phyloP scores from a whole-genome alignment of 2,888 invertebrate genomes.

The Aricia artaxerxes region DNA sequence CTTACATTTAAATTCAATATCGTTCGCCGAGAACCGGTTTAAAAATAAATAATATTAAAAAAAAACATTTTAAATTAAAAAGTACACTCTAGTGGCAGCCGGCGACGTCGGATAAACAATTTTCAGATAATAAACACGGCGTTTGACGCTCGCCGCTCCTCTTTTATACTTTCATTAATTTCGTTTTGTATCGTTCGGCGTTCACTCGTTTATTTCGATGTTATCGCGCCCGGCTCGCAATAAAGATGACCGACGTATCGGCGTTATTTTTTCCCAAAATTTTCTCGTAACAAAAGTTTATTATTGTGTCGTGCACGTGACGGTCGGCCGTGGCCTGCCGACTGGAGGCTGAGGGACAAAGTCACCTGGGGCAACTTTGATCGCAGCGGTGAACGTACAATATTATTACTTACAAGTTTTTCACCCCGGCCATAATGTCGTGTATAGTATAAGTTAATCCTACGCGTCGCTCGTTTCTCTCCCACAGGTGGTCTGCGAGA shows the following conservation, averaged over 20 bases:
- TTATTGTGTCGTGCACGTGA: neutral
- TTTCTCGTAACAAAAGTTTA: neutral
- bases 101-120: neutral
- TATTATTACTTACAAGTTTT: neutral
- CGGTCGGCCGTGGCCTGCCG: neutral
- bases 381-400: neutral
- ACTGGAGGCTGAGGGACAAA: neutral
- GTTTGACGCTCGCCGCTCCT: neutral
- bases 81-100: neutral
- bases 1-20: neutral
- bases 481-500: neutral
- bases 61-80: neutral
- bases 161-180: constrained; percentile 5
- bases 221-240: neutral
- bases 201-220: neutral
- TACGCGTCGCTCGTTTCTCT: neutral
- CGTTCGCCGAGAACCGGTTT: neutral
- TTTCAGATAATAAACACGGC: constrained; percentile 5
- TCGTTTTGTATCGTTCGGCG: neutral
- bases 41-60: neutral
- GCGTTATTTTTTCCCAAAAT: neutral
- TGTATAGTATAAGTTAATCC: too few relatives aligned
- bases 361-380: neutral
- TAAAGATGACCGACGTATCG: constrained; percentile 5
- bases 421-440: neutral